A percentile compares a stretch with the other conserved stretches of the same genome.
phyloP scores from a whole-genome alignment of 1,140 invertebrate species.

The Homalodisca vitripennis region DNA sequence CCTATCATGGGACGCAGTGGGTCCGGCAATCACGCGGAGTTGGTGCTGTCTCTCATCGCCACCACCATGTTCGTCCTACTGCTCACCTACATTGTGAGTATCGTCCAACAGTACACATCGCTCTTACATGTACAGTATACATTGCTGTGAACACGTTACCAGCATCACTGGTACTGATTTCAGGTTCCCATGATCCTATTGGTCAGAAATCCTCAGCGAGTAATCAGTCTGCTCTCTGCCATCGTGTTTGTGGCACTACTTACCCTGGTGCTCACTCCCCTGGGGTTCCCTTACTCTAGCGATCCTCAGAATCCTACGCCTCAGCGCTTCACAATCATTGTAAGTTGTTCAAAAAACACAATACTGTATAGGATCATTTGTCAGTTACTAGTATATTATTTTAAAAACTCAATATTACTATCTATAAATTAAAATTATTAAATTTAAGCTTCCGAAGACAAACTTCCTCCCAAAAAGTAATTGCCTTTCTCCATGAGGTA shows the following conservation, averaged over 20 bases:
- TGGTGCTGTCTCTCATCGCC: slow-evolving; percentile 60
- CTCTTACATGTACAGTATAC: slow-evolving; percentile 33
- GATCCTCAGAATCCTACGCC: slow-evolving; percentile 58
- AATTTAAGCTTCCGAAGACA: no score
- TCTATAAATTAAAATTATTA: no score
- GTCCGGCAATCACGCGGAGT: slow-evolving; percentile 67
- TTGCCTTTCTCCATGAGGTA: no score
- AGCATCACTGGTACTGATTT: slow-evolving; percentile 46
- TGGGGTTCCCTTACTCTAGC: slow-evolving; percentile 73
- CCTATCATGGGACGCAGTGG: slow-evolving; percentile 84
- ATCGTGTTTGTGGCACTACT: slow-evolving; percentile 56
- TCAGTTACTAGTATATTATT: no score
- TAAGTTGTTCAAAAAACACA: no score
- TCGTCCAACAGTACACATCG: slow-evolving; percentile 41
- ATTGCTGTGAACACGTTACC: background rate
- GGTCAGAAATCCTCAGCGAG: slow-evolving; percentile 53
- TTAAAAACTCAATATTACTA: no score
- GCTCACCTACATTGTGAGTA: slow-evolving; percentile 54
- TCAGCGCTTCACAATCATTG: slow-evolving; percentile 67
- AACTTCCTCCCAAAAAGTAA: no score
- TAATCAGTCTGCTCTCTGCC: slow-evolving; percentile 54
- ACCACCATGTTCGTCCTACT: slow-evolving; percentile 56
- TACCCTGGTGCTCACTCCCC: slow-evolving; percentile 59
- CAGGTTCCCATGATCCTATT: slow-evolving; percentile 56
- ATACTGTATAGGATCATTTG: no score